Percentiles rank a stretch among this genome's conserved stretches.
These are phyloP conservation scores for Caenorhabditis imperialis DNA, from an alignment of 2,888 invertebrate species.

Conservation along the genomic window DNA sequence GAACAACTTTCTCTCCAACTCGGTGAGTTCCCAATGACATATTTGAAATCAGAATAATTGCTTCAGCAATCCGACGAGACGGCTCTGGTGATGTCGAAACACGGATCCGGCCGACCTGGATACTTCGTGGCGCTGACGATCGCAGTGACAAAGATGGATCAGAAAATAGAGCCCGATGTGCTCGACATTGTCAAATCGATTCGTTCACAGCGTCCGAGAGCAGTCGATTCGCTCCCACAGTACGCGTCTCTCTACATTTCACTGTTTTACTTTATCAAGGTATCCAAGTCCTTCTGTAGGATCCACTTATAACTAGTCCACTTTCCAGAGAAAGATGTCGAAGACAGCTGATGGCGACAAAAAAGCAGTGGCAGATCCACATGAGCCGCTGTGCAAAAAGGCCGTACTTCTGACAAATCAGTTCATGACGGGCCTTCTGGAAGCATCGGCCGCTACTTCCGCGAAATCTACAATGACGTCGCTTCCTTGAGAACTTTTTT, in stretches of 20 bases:
- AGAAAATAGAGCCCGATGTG: slow-evolving; percentile 14
- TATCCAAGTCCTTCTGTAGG: neutral
- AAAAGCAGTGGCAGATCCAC: slow-evolving; percentile 1
- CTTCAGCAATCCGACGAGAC: slow-evolving; percentile 18
- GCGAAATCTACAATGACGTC: slow-evolving; percentile 3
- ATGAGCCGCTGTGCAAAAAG: slow-evolving; percentile 13
- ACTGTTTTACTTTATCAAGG: slow-evolving; percentile 36
- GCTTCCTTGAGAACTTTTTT: too few relatives aligned
- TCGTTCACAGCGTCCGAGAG: slow-evolving; percentile 24
- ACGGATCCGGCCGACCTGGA: slow-evolving; percentile 29
- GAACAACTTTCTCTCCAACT: neutral
- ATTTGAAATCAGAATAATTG: too few relatives aligned
- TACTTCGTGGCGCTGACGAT: slow-evolving; percentile 18
- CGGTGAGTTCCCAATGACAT: slow-evolving; percentile 3
- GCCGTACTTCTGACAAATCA: neutral
- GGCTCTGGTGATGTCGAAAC: slow-evolving; percentile 18
- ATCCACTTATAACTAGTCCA: too few relatives aligned
- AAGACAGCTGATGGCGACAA: slow-evolving; percentile 8
- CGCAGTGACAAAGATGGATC: slow-evolving; percentile 18
- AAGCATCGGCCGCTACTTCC: neutral
- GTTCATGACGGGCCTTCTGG: slow-evolving; percentile 9
- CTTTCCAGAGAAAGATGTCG: slow-evolving; percentile 10
- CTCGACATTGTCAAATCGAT: slow-evolving; percentile 26
- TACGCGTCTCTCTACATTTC: slow-evolving; percentile 25
- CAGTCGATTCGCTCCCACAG: slow-evolving; percentile 21